Conservation (phyloP, 2,113 vertebrate species). For the Rissa tridactyla region DNA sequence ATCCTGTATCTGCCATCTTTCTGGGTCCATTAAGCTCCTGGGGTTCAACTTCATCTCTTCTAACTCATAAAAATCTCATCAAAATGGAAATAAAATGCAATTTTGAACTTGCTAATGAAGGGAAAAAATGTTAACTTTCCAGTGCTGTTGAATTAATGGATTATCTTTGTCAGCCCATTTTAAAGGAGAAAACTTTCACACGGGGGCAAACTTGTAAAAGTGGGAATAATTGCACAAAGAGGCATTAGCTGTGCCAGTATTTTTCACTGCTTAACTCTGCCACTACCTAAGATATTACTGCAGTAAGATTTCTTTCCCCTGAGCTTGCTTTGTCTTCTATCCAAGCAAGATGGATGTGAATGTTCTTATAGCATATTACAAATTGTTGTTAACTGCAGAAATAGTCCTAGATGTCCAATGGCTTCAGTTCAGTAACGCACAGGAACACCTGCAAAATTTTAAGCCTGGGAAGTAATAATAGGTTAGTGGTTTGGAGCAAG, state of each 20-base stretch:
- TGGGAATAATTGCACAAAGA: constrained; percentile 36
- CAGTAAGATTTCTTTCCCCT: background rate
- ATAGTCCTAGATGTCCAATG: background rate
- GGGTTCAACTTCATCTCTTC: constrained; percentile 73
- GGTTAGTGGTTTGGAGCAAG: background rate
- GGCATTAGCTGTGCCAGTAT: background rate
- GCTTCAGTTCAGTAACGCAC: background rate
- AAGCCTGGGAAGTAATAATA: background rate
- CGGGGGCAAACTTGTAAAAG: constrained; percentile 44
- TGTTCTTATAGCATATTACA: background rate
- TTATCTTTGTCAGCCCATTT: constrained; percentile 56
- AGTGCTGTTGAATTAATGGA: constrained; percentile 70
- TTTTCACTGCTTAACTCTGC: constrained; percentile 29
- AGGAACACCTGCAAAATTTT: constrained; percentile 9
- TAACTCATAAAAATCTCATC: constrained; percentile 81
- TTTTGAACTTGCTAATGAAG: constrained; percentile 77
- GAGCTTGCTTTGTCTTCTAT: constrained; percentile 29
- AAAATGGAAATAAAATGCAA: constrained; percentile 81
- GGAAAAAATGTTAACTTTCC: constrained; percentile 63
- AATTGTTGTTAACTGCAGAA: constrained; percentile 6
- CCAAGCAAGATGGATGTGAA: constrained; percentile 7
- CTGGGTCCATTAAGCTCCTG: constrained; percentile 75
- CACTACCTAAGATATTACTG: constrained; percentile 19
- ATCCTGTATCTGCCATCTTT: constrained; percentile 75
- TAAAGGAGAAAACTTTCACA: constrained; percentile 53